These are phyloP conservation scores for Anthophora plumipes DNA, from an alignment of 2,888 invertebrate genomes.

Conservation along the genomic window DNA sequence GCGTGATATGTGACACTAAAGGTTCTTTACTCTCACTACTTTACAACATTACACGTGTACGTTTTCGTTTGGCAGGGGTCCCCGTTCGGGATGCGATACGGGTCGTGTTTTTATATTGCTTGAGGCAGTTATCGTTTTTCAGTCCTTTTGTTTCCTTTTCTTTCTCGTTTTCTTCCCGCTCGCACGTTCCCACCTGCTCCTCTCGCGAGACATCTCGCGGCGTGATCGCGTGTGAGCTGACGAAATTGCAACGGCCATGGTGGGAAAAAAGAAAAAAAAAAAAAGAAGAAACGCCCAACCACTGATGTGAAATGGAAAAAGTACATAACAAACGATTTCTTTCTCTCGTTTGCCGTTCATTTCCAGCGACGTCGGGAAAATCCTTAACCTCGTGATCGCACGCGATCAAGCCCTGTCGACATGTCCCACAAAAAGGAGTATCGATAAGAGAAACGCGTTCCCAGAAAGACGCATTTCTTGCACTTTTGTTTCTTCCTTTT, in stretches of 20 bases:
- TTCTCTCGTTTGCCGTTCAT: not conserved
- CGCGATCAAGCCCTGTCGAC: constrained; percentile 14
- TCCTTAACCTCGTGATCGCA: not conserved
- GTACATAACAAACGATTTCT: not conserved
- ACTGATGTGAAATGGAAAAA: not conserved
- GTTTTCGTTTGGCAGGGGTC: constrained; percentile 76
- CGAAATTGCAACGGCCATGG: constrained; percentile 31
- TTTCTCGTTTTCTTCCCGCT: not conserved
- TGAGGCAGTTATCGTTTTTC: constrained; percentile 76
- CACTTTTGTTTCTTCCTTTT: not conserved
- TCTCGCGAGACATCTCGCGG: constrained; percentile 39
- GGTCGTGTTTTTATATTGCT: constrained; percentile 66
- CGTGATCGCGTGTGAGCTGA: constrained; percentile 46
- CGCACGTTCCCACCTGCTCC: constrained; percentile 40
- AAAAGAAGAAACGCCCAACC: not conserved
- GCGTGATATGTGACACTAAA: constrained; percentile 82
- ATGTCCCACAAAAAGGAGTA: constrained; percentile 10
- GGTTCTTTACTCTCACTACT: constrained; percentile 74
- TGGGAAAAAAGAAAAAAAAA: not conserved
- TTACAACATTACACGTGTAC: constrained; percentile 76
- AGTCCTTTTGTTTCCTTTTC: constrained; percentile 54
- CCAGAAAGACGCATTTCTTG: not conserved
- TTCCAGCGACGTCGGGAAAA: constrained; percentile 8
- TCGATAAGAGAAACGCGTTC: constrained; percentile 15
- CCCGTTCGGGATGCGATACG: constrained; percentile 61